Evolutionary conservation across 2,797 vertebrate species (phyloP).

Genomic region (Nothura maculosa): DNA sequence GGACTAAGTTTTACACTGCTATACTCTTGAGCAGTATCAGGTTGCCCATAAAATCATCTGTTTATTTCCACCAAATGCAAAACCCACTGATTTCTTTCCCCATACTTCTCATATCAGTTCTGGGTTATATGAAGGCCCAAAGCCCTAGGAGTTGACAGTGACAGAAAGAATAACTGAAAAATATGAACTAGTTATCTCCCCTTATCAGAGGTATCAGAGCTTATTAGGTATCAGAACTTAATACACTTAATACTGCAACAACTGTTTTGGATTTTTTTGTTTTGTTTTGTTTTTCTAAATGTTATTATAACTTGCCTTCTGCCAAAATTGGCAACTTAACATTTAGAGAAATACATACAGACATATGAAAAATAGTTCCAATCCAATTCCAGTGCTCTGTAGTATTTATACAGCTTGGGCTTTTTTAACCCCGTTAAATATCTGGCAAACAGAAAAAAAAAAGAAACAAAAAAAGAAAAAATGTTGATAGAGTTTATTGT

Average conservation of each 20-base stretch:
- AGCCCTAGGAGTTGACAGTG: background rate
- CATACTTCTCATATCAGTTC: background rate
- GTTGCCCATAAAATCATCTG: background rate
- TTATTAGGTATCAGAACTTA: background rate
- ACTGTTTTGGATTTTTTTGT: background rate
- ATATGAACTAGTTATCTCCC: background rate
- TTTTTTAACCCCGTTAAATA: constrained; percentile 24
- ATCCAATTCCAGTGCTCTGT: background rate
- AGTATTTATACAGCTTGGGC: background rate
- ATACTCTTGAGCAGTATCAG: background rate
- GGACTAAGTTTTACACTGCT: background rate
- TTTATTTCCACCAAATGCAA: background rate
- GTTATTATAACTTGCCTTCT: background rate
- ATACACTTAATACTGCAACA: background rate
- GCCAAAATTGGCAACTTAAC: background rate
- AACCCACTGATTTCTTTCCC: background rate
- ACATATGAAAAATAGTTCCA: background rate
- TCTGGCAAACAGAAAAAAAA: constrained; percentile 33
- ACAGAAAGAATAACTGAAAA: background rate
- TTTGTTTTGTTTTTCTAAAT: background rate
- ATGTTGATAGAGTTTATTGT: constrained; percentile 33
- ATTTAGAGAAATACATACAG: background rate
- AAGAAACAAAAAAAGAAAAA: background rate
- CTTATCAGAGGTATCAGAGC: background rate
- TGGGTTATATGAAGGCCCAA: background rate